Conservation (phyloP, 2,113 vertebrate genomes). For the Leptobrachium leishanense region DNA sequence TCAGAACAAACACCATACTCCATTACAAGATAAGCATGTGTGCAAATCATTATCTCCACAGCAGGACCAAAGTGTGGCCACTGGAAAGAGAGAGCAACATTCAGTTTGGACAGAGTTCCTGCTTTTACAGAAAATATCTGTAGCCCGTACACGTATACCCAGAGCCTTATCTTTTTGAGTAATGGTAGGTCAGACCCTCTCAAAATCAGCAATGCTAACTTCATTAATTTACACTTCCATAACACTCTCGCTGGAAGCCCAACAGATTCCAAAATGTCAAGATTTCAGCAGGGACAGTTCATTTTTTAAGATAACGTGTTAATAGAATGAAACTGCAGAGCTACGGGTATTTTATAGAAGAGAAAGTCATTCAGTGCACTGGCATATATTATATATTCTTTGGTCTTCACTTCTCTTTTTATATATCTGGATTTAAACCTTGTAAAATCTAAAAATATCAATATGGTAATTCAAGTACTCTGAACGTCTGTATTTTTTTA, state of each 20-base stretch:
- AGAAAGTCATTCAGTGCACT: background rate
- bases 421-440: conserved; percentile 16
- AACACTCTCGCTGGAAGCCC: conserved; percentile 23
- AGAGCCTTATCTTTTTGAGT: conserved; percentile 24
- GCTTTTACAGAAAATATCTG: conserved; percentile 16
- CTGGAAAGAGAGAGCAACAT: background rate
- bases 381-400: conserved; percentile 16
- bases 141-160: background rate
- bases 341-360: background rate
- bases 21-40: background rate
- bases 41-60: background rate
- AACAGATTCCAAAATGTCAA: conserved; percentile 18
- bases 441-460: background rate
- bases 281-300: conserved; percentile 29
- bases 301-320: conserved; percentile 22
- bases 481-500: no score
- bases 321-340: background rate
- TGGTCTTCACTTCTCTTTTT: conserved; percentile 7
- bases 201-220: conserved; percentile 5
- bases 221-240: conserved; percentile 26
- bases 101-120: background rate
- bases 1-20: background rate
- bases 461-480: no score
- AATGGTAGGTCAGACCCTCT: background rate
- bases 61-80: background rate